Percentiles rank a stretch among this genome's conserved stretches.
These are phyloP conservation scores for Oikopleura dioica DNA, from an alignment of 23 tunicate genomes.

Conservation along the genomic window DNA sequence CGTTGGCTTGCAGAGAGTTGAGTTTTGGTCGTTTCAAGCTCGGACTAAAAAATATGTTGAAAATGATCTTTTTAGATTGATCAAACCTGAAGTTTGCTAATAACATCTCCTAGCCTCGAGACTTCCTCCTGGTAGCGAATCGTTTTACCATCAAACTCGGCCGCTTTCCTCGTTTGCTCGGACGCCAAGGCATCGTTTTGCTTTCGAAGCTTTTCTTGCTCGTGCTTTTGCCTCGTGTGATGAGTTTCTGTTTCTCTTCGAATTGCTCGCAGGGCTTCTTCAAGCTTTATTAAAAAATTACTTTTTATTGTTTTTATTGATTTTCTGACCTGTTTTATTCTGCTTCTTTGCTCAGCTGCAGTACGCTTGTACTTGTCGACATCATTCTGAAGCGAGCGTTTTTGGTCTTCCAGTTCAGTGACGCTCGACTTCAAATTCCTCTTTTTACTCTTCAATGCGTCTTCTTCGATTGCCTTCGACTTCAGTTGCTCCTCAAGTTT, in stretches of 20 bases:
- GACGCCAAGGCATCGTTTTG: background rate
- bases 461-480: background rate
- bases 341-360: background rate
- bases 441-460: background rate
- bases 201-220: background rate
- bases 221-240: background rate
- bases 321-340: background rate
- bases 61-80: too few species aligned
- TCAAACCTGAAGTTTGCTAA: too few species aligned
- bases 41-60: background rate
- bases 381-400: background rate
- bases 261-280: constrained; percentile 2
- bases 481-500: background rate
- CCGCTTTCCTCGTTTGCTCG: background rate
- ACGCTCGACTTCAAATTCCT: background rate
- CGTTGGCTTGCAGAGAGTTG: background rate
- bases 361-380: background rate
- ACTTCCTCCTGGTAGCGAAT: too few species aligned
- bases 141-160: too few species aligned
- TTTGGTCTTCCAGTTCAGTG: background rate
- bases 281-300: background rate
- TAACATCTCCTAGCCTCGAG: too few species aligned
- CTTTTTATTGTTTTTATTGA: background rate
- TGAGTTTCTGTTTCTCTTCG: constrained; percentile 1
- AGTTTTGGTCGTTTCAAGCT: too few species aligned